phyloP scores from a whole-genome alignment of 1,140 invertebrate genomes.

The Macrosteles quadrilineatus region DNA sequence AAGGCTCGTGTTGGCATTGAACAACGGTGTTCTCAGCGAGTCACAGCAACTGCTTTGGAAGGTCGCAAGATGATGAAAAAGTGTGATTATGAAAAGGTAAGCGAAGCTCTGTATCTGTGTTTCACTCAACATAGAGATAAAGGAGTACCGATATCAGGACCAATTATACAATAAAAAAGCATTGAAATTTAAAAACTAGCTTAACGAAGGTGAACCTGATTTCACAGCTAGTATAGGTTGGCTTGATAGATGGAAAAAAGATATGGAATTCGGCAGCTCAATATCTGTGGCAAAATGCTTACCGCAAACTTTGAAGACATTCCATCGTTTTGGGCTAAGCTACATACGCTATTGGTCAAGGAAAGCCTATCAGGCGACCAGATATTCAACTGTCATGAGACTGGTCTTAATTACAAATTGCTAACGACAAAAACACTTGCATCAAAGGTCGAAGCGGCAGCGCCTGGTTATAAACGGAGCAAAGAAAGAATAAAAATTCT shows the following conservation, averaged over 20 bases:
- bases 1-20: conserved; percentile 29
- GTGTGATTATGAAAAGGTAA: conserved; percentile 32
- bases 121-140: conserved; percentile 28
- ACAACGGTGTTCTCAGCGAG: conserved; percentile 14
- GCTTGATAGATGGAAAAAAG: conserved; percentile 18
- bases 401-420: conserved; percentile 44
- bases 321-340: conserved; percentile 25
- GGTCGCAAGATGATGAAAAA: conserved; percentile 31
- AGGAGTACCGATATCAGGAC: conserved; percentile 23
- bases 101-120: conserved; percentile 31
- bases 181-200: conserved; percentile 11
- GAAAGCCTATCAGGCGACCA: conserved; percentile 37
- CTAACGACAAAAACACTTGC: conserved; percentile 42
- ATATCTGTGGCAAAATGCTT: conserved; percentile 39
- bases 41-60: conserved; percentile 30
- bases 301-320: conserved; percentile 30
- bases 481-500: conserved; percentile 34
- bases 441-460: conserved; percentile 34
- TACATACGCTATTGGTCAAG: conserved; percentile 29
- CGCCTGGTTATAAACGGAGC: conserved; percentile 41
- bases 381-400: conserved; percentile 47
- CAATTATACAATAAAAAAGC: conserved; percentile 9
- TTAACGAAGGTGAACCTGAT: conserved; percentile 21
- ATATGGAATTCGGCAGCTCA: conserved; percentile 30
- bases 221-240: conserved; percentile 18